Evolutionary conservation across 35 echinoderm and acorn worm genomes (phyloP), one percentile per base, ranked within the genome.

Genomic region (Stichopus chloronotus): DNA sequence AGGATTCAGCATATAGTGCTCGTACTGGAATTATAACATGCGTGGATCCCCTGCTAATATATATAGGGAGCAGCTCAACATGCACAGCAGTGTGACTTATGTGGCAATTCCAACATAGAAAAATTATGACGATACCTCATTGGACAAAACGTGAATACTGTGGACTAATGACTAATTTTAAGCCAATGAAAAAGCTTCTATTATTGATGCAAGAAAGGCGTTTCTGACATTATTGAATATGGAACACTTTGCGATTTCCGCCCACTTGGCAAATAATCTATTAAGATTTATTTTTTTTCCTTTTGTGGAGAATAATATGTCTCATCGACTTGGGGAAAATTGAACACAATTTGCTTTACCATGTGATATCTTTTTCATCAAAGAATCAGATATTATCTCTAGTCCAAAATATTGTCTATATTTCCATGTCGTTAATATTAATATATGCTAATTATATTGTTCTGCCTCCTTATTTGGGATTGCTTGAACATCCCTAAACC

Each of bases 391-490:
- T 8, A 8, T 74, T 74, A 14, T n/a, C 4, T n/a, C 13, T 74
- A 74, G 22, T 20, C 19, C 69, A 74, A 7, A n/a, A 74, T 74
- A 74, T 74, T 21, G 4, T 20, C 4, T 7, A 72, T 14, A n/a
- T 19, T 74, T 7, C 17, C 7, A 19, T 43, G 30, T 43, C 30
- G 22, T 74, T 74, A 74, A 74, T 74, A 74, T 74, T 74, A 20
- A 74, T 74, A 74, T 74, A 74, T 74, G 69, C 69, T 74, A 74
- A 74, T 20, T 74, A 74, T 7, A 14, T 74, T 20, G 22, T 20
- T 74, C 69, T 74, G 69, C 69, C 69, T 74, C 69, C 69, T 74
- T 74, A 74, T 74, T 74, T 74, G 69, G 69, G 69, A 74, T 74
- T 74, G 69, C 14, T 21, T 74, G 19, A 74, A 74, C 69, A 74